Base-by-base conservation (phyloP, 2,113 vertebrate genomes). In the Malurus alboscapulatus region DNA sequence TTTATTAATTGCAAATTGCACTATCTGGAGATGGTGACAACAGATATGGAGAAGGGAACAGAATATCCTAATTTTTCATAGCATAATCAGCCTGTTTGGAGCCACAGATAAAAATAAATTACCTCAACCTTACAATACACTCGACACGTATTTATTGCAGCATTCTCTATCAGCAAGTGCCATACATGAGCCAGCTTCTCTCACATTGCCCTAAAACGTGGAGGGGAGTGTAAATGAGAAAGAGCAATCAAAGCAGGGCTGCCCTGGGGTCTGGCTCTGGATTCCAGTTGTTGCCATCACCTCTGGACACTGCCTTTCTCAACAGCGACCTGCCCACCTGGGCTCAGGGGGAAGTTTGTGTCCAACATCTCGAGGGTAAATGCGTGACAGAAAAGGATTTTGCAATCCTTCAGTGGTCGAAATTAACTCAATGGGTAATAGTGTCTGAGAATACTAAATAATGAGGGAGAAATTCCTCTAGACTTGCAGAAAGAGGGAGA, bases 21-120 rank as follows among this genome's bases (percentile, higher is more conserved):
- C 86, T 96, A 96, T 94, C 93, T 95, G 79, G 79, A 93, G 93
- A 96, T 89, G 42, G 36, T 87, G 79, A 94, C 96, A 97, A 93
- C 84, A 96, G 94, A 96, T 96, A 94, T 2, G 48, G 63, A 61
- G 65, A 80, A 77, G 92, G 72, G 32, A 94, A 90, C 90, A 95
- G 82, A 93, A 87, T 77, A 92, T 78, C 75, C 94, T 95, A 93
- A 94, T 95, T 94, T 96, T 92, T 96, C 90, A 95, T 63, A 91
- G 34, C 16, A 73, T 79, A 92, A 91, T 84, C 92, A 87, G n/a
- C 58, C 74, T 93, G 68, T 94, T 96, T 96, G 87, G 71, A 66
- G 22, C 4, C 50, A 16, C 25, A 91, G 94, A 93, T 88, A 95
- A 92, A 96, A 95, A 93, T 83, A 85, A 95, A 92, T 96, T 92